Evolutionary conservation across 2,888 invertebrate species (phyloP), one percentile per base, ranked within the genome.

Genomic region (Drosophila helvetica): DNA sequence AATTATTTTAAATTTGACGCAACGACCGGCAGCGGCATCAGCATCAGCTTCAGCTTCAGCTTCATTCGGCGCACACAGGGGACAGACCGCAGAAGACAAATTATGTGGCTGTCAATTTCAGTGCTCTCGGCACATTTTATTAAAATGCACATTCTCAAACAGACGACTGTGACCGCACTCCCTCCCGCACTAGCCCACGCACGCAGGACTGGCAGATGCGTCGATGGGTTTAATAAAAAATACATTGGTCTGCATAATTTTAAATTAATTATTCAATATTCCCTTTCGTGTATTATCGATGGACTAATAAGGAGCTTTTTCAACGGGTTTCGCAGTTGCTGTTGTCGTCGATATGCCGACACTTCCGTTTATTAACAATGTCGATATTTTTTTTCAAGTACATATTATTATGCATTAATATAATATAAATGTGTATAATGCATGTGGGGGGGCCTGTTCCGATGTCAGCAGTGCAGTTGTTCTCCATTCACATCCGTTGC

Each of bases 231-330:
- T 48, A 52, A 67, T 68, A 55, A 74, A 80, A 76, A 69, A 64
- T 46, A 78, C 78, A 74, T 58, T 77, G 77, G 72, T 77, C 77
- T 83, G 81, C 77, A 84, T 81, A 79, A 84, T 84, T 80, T 80
- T 74, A 75, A 82, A 81, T 84, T 77, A 81, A 84, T 81, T 75
- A 82, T 84, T 81, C 75, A 84, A 77, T 77, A 69, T 76, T 60
- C 74, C 54, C 30, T 27, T 78, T 69, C 80, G 51, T 78, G 80
- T 79, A 77, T 82, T 80, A 79, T 77, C 80, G 71, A 68, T 73
- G 79, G 80, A 72, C 83, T 83, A 83, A 77, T 75, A 80, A 77
- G 77, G 61, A 81, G 10, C 7, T 57, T 64, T 59, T 63, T 48
- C 46, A 50, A 22, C 60, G 22, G 22, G 50, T 33, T 25, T 38